A percentile compares a stretch with the other conserved stretches of the same genome.
phyloP scores from a whole-genome alignment of 1,140 invertebrate species.

The Drosophila teissieri region DNA sequence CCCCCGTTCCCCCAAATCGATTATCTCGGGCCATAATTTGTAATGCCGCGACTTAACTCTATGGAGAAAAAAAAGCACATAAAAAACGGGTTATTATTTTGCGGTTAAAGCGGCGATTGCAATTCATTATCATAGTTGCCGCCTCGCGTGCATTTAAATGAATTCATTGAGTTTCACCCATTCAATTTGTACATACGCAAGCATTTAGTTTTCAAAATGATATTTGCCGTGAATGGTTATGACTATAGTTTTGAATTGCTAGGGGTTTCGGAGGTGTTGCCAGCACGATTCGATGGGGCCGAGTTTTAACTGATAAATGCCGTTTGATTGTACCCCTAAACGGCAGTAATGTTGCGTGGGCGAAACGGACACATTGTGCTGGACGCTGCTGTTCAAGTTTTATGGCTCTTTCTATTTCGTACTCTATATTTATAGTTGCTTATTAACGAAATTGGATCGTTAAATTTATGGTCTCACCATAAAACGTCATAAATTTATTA shows the following conservation, averaged over 20 bases:
- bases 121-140: constrained; percentile 78
- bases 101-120: constrained; percentile 73
- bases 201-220: constrained; percentile 65
- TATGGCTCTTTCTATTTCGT: constrained; percentile 11
- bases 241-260: constrained; percentile 17
- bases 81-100: constrained; percentile 78
- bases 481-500: constrained; percentile 64
- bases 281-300: constrained; percentile 42
- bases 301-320: constrained; percentile 67
- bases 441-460: constrained; percentile 77
- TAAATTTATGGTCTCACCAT: constrained; percentile 63
- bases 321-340: constrained; percentile 47
- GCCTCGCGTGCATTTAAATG: constrained; percentile 80
- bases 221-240: constrained; percentile 45
- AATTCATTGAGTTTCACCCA: constrained; percentile 76
- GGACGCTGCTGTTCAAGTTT: constrained; percentile 17
- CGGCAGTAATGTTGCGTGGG: constrained; percentile 41
- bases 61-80: constrained; percentile 14
- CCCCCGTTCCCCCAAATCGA: constrained; percentile 31
- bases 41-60: constrained; percentile 50
- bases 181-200: constrained; percentile 72
- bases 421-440: constrained; percentile 65
- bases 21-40: constrained; percentile 71
- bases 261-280: constrained; percentile 40
- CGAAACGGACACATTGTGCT: constrained; percentile 17